A percentile compares a stretch with the other conserved stretches of the same genome.
These are phyloP conservation scores for Phorcus lineatus DNA, from an alignment of 2,888 invertebrate species.

Conservation along the genomic window DNA sequence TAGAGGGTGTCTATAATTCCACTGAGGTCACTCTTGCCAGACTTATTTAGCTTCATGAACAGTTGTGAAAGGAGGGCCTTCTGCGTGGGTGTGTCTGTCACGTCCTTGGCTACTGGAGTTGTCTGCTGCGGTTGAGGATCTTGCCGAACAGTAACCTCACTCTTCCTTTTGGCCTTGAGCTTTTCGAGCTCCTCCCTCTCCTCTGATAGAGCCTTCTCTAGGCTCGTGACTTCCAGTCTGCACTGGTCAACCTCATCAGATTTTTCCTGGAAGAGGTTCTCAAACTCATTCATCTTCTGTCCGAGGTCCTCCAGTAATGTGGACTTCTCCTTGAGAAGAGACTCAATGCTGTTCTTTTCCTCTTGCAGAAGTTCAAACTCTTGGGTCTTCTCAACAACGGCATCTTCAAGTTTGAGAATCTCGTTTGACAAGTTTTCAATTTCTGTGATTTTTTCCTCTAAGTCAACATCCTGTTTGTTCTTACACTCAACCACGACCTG, in stretches of 20 bases:
- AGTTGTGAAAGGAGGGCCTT: not conserved
- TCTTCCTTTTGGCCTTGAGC: not conserved
- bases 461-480: conserved; percentile 23
- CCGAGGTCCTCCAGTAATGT: conserved; percentile 12
- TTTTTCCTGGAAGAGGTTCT: conserved; percentile 34
- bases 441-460: conserved; percentile 26
- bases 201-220: conserved; percentile 27
- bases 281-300: conserved; percentile 8
- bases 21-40: not conserved
- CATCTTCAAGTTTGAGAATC: not conserved
- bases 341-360: conserved; percentile 25
- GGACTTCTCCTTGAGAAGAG: conserved; percentile 5
- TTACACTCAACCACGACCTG: not conserved
- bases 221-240: not conserved
- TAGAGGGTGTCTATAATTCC: not conserved
- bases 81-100: not conserved
- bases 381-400: not conserved
- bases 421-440: not conserved
- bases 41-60: not conserved
- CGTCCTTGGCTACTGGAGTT: not conserved
- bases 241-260: conserved; percentile 44
- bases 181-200: not conserved
- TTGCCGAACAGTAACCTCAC: not conserved
- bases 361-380: not conserved
- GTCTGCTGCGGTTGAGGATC: conserved; percentile 3